phyloP scores from a whole-genome alignment of 2,888 invertebrate species.

The Drosophila meridiana region DNA sequence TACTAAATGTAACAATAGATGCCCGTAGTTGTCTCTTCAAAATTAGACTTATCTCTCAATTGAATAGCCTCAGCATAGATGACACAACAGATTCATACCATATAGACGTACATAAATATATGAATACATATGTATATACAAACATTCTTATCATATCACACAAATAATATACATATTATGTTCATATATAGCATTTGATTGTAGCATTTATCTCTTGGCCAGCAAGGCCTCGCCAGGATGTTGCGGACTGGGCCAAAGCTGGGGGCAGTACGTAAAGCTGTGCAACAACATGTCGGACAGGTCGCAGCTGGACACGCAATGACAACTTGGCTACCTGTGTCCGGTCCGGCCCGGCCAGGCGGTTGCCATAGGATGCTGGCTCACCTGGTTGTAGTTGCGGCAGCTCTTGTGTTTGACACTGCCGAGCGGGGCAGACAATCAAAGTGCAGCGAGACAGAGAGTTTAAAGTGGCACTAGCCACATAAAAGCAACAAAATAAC shows the following conservation, averaged over 20 bases:
- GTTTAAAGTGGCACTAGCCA: slow-evolving; percentile 55
- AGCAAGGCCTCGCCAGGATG: not conserved
- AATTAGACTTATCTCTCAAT: not conserved
- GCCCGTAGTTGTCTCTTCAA: not conserved
- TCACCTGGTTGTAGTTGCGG: slow-evolving; percentile 30
- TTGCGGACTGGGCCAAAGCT: not conserved
- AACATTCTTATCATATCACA: not conserved
- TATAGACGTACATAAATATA: not conserved
- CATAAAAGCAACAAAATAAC: slow-evolving; percentile 57
- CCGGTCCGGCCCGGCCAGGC: not conserved
- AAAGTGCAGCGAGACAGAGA: slow-evolving; percentile 64
- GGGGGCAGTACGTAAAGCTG: slow-evolving; percentile 22
- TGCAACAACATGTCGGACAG: slow-evolving; percentile 42
- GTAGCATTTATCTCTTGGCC: not conserved
- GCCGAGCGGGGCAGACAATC: slow-evolving; percentile 52
- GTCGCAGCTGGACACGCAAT: slow-evolving; percentile 43
- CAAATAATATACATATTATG: not conserved
- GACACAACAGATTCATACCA: not conserved
- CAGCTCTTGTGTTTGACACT: slow-evolving; percentile 67
- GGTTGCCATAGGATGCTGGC: slow-evolving; percentile 2
- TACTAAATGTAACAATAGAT: not conserved
- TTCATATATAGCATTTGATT: not conserved
- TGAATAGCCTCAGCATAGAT: not conserved
- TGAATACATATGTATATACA: not conserved
- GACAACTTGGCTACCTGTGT: slow-evolving; percentile 25